phyloP scores from a whole-genome alignment of 2,113 vertebrate species.

The Abramis brama region DNA sequence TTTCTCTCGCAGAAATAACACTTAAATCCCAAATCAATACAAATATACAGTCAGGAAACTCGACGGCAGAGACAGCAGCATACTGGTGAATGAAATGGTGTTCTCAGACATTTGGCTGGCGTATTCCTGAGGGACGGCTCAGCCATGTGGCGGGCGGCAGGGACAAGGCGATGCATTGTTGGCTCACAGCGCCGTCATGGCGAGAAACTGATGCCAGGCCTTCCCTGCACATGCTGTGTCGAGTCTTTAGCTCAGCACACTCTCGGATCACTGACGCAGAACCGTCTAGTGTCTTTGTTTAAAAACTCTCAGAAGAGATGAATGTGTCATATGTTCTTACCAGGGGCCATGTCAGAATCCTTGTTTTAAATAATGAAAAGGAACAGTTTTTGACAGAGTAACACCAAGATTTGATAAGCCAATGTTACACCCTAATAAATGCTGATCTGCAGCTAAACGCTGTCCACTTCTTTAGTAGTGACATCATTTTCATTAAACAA shows the following conservation, averaged over 20 bases:
- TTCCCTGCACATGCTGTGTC: background rate
- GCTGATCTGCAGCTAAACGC: background rate
- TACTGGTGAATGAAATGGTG: slow-evolving; percentile 31
- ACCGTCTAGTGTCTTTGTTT: slow-evolving; percentile 27
- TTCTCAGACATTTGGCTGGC: slow-evolving; percentile 41
- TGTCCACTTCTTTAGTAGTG: background rate
- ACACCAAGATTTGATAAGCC: background rate
- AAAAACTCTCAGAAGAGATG: slow-evolving; percentile 32
- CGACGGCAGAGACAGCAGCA: background rate
- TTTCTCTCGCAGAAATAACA: background rate
- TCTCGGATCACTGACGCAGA: slow-evolving; percentile 14
- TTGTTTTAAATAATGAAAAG: background rate
- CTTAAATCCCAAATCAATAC: background rate
- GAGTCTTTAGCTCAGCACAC: slow-evolving; percentile 39
- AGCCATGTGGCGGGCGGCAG: slow-evolving; percentile 39
- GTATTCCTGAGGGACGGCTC: slow-evolving; percentile 19
- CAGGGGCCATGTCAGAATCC: background rate
- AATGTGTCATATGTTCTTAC: slow-evolving; percentile 8
- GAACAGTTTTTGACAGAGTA: background rate
- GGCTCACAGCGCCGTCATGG: slow-evolving; percentile 18
- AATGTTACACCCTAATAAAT: background rate
- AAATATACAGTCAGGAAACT: background rate
- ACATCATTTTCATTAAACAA: background rate
- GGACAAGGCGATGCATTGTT: slow-evolving; percentile 39
- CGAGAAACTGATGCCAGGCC: slow-evolving; percentile 21